Base-by-base conservation (phyloP, 2,888 invertebrate species). In the Ptilodon capucinus region DNA sequence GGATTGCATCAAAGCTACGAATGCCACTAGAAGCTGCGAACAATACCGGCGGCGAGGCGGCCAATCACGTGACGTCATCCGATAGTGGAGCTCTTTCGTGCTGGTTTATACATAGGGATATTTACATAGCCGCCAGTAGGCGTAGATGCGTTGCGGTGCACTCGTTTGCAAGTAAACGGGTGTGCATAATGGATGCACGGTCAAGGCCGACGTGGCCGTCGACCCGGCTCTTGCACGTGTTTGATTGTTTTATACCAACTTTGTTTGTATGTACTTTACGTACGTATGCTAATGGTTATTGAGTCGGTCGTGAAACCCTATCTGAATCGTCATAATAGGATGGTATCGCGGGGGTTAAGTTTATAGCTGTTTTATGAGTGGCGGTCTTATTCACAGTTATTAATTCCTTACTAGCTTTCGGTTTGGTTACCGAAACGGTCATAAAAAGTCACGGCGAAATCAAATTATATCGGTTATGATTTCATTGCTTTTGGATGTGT, bases 181-280 rank as follows among this genome's bases (percentile, higher is more conserved):
- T 84, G 82, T 86, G 84, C 84, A 86, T 89, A 89, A 87, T 89
- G 80, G 84, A 84, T 84, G 83, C 80, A 81, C 86, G 87, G 87
- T 86, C 90, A 89, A 89, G 89, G 90, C 63, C 87, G 74, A 51
- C 64, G 63, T 80, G 81, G 79, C 69, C 82, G 77, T 54, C 77
- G 82, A 84, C 84, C 84, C 73, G 54, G 68, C 67, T 70, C 67
- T 73, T 77, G 76, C 86, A 86, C 83, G 83, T 84, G 86, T 72
- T 74, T 76, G 80, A 81, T 85, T 86, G 83, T 84, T 86, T 81
- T 75, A 75, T 77, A 74, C 71, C 66, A 64, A 68, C 64, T 61
- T 62, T 65, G 65, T 67, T 62, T 65, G 65, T 67, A 49, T 53
- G 57, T 54, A 51, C 40, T 48, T 55, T 63, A 62, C 64, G 57